Evolutionary conservation across 2,113 vertebrate species (phyloP).

Genomic region (Argyrosomus japonicus): DNA sequence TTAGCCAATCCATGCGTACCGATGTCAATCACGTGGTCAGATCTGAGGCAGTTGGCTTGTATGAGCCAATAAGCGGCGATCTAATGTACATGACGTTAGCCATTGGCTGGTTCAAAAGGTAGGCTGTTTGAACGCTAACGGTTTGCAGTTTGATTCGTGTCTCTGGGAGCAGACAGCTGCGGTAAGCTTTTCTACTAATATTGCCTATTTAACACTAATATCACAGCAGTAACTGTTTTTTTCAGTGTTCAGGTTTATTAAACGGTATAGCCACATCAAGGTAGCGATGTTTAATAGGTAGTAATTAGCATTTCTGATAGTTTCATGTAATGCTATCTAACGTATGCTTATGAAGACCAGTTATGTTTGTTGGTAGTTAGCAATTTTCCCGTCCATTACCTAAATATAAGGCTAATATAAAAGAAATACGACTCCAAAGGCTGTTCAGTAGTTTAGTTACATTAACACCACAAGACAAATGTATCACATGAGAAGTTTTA

Average conservation of each 20-base stretch:
- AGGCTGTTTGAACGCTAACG: conserved; percentile 56
- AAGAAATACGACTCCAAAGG: background rate
- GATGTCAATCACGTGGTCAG: conserved; percentile 12
- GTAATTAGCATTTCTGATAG: background rate
- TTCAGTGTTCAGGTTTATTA: background rate
- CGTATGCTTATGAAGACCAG: background rate
- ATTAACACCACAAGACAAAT: rapidly evolving
- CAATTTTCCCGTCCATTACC: background rate
- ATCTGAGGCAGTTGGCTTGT: background rate
- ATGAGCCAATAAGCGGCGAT: conserved; percentile 52
- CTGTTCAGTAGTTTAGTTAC: too few relatives aligned
- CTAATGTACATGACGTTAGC: background rate
- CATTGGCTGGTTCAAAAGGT: conserved; percentile 78
- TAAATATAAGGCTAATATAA: background rate
- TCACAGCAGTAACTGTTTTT: background rate
- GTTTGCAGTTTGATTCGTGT: too few relatives aligned
- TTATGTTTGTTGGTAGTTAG: background rate
- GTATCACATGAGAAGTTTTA: background rate
- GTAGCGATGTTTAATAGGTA: background rate
- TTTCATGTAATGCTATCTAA: background rate
- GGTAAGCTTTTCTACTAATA: conserved; percentile 3
- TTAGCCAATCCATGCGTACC: background rate
- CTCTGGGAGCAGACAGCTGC: rapidly evolving
- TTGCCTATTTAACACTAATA: background rate
- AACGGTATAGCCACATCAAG: too few relatives aligned